Conservation (phyloP, 37 sponge, comb jelly and placozoan species). For the Eunapius fragilis region DNA sequence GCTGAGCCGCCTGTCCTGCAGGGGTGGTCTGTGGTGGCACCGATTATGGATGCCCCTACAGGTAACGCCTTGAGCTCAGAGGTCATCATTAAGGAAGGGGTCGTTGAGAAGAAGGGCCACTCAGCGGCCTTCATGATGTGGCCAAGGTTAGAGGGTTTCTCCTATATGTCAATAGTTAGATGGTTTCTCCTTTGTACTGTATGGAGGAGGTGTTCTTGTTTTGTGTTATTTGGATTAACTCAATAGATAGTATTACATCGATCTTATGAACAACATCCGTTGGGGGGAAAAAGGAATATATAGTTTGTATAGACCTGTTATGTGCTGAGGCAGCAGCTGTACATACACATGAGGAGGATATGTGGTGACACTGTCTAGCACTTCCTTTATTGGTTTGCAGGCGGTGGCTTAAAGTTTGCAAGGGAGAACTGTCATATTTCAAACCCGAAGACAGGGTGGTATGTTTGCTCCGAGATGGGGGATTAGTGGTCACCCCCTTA, state of each 20-base stretch:
- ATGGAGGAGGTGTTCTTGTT: too few species aligned
- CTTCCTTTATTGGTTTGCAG: conserved; percentile 26
- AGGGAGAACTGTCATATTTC: conserved; percentile 75
- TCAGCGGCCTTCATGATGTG: conserved; percentile 72
- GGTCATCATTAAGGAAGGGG: conserved; percentile 62
- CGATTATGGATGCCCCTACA: neutral
- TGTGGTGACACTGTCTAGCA: too few species aligned
- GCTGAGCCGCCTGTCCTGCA: neutral
- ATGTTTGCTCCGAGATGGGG: neutral
- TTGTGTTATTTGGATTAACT: too few species aligned
- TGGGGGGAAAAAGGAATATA: too few species aligned
- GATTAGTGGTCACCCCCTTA: neutral
- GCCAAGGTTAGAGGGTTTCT: conserved; percentile 52
- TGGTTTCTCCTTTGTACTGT: too few species aligned
- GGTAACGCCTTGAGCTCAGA: neutral
- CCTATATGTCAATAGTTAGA: neutral
- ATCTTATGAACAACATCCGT: too few species aligned
- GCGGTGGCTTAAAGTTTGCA: conserved; percentile 65
- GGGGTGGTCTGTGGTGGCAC: too few species aligned
- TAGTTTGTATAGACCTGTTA: too few species aligned
- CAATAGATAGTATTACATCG: too few species aligned
- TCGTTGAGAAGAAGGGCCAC: conserved; percentile 88
- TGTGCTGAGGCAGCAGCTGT: too few species aligned
- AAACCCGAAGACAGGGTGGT: conserved; percentile 82
- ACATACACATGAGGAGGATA: too few species aligned